Percentiles rank a stretch among this genome's conserved stretches.
These are phyloP conservation scores for Neofelis nebulosa DNA, from an alignment of 2,113 vertebrate species.

Conservation along the genomic window DNA sequence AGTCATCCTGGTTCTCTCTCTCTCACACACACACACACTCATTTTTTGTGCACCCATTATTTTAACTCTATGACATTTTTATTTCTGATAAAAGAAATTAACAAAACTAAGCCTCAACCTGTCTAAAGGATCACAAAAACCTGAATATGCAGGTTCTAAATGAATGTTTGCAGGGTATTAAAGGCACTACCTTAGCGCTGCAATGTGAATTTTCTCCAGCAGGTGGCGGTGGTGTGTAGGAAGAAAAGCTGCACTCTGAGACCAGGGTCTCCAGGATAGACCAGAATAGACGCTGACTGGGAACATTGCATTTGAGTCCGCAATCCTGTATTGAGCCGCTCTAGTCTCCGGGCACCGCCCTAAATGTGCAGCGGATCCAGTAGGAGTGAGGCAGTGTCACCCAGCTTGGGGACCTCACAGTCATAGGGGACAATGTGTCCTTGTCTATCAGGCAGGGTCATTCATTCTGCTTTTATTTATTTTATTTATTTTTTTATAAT, in stretches of 20 bases:
- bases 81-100: not conserved
- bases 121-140: not conserved
- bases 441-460: not conserved
- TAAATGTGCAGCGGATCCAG: not conserved
- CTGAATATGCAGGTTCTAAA: not conserved
- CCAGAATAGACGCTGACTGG: not conserved
- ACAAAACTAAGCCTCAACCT: not conserved
- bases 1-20: not conserved
- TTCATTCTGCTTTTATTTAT: not conserved
- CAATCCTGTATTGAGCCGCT: not conserved
- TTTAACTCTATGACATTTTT: not conserved
- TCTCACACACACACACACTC: not conserved
- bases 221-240: slow-evolving; percentile 56
- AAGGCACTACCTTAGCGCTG: not conserved
- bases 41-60: not conserved
- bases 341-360: not conserved
- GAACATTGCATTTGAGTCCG: not conserved
- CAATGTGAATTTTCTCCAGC: not conserved
- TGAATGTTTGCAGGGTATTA: not conserved
- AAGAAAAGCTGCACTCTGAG: not conserved
- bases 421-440: not conserved
- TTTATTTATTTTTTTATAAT: too few relatives aligned
- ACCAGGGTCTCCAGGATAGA: not conserved
- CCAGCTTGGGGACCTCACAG: too few relatives aligned
- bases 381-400: not conserved